Percentiles rank a stretch among this genome's conserved stretches.
Evolutionary conservation across 2,113 vertebrate species (phyloP).

Genomic region (Pithys albifrons): DNA sequence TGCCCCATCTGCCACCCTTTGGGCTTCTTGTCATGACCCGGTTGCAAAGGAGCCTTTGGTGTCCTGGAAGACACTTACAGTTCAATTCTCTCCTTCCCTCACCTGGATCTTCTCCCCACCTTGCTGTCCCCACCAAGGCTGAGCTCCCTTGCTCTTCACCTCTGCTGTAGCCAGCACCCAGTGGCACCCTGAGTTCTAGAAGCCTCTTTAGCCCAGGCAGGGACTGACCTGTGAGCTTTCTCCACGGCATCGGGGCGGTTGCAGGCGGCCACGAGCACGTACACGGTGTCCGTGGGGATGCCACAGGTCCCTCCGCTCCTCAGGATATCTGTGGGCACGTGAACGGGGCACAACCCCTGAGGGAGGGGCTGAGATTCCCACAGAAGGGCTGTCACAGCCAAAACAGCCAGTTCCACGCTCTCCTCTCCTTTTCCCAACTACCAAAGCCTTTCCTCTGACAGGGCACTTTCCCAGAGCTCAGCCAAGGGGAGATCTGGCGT

Average conservation of each 20-base stretch:
- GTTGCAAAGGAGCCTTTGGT: neutral
- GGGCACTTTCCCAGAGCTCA: neutral
- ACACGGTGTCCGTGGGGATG: slow-evolving; percentile 90
- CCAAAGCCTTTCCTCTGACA: neutral
- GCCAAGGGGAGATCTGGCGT: neutral
- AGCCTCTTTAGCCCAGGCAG: neutral
- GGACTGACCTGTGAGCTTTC: slow-evolving; percentile 84
- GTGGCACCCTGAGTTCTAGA: fast-evolving
- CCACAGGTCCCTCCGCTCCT: slow-evolving; percentile 85
- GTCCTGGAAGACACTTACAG: neutral
- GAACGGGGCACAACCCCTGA: neutral
- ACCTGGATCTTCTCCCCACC: neutral
- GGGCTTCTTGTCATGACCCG: neutral
- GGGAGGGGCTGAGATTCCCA: neutral
- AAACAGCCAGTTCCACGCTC: neutral
- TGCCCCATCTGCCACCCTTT: neutral
- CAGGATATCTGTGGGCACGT: slow-evolving; percentile 81
- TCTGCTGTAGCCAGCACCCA: neutral
- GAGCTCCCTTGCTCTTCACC: fast-evolving
- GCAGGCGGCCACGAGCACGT: slow-evolving; percentile 89
- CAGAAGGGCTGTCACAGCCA: neutral
- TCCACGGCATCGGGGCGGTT: slow-evolving; percentile 84
- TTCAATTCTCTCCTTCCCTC: neutral
- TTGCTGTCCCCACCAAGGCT: neutral
- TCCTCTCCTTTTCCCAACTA: neutral